phyloP scores from a whole-genome alignment of 2,797 vertebrate species.

The Acrossocheilus wenchowensis region DNA sequence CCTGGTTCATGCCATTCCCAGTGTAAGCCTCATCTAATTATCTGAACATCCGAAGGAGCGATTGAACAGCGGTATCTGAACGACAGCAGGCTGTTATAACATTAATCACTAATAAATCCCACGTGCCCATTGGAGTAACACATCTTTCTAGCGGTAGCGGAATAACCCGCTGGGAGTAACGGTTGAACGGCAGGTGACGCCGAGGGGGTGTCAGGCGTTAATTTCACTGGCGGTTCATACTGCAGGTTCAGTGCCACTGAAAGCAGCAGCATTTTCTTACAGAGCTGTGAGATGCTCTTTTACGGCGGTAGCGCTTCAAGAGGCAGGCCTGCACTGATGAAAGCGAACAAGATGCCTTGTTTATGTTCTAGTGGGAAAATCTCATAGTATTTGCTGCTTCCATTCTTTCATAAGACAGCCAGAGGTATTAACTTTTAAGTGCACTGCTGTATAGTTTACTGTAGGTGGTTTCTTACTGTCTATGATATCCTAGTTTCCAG shows the following conservation, averaged over 20 bases:
- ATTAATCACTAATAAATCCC: constrained; percentile 69
- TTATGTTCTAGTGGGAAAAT: constrained; percentile 3
- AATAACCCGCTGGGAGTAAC: background rate
- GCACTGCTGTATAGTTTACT: background rate
- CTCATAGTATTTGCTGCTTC: background rate
- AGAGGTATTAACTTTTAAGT: background rate
- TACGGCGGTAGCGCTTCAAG: background rate
- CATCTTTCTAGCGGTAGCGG: background rate
- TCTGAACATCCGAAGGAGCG: constrained; percentile 69
- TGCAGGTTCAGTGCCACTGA: background rate
- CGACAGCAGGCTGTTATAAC: constrained; percentile 65
- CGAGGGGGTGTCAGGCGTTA: background rate
- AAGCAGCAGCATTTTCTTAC: background rate
- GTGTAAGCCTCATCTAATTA: constrained; percentile 77
- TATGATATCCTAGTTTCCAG: background rate
- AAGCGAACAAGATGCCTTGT: background rate
- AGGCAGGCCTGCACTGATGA: background rate
- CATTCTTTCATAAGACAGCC: background rate
- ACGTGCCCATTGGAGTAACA: constrained; percentile 41
- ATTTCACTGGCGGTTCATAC: background rate
- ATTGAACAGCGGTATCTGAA: constrained; percentile 62
- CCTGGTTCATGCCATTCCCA: constrained; percentile 64
- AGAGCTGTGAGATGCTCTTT: background rate
- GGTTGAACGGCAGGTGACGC: background rate
- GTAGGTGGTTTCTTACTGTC: background rate